These are phyloP conservation scores for Papilio protenor DNA, from an alignment of 2,888 invertebrate genomes.

Conservation along the genomic window DNA sequence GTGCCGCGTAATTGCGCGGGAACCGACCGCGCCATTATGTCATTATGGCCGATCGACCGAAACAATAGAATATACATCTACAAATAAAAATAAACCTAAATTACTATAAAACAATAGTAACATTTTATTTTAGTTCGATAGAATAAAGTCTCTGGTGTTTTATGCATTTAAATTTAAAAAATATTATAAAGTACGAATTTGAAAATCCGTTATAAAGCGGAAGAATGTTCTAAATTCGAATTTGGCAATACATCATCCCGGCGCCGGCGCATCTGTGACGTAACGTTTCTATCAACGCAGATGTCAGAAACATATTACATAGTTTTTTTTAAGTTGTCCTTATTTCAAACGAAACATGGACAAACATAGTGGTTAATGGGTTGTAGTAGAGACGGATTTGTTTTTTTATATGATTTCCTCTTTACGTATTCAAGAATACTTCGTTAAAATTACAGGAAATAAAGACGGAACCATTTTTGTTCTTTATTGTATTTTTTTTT, in stretches of 20 bases:
- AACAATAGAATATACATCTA: slow-evolving; percentile 64
- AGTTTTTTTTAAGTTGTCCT: neutral
- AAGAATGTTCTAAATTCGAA: slow-evolving; percentile 62
- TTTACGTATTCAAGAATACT: neutral
- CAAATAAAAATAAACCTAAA: slow-evolving; percentile 47
- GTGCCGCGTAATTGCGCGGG: slow-evolving; percentile 83
- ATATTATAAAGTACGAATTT: slow-evolving; percentile 30
- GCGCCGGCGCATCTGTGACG: slow-evolving; percentile 73
- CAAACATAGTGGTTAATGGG: neutral
- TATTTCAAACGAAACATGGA: neutral
- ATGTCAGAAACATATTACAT: slow-evolving; percentile 48
- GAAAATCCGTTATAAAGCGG: slow-evolving; percentile 38
- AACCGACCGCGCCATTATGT: slow-evolving; percentile 82
- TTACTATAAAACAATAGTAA: slow-evolving; percentile 50
- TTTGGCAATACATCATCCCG: slow-evolving; percentile 66
- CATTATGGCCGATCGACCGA: slow-evolving; percentile 81
- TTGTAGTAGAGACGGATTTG: neutral
- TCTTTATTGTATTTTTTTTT: too few relatives aligned
- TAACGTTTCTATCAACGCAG: slow-evolving; percentile 55
- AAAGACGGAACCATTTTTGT: too few relatives aligned
- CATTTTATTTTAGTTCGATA: neutral
- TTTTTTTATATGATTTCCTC: neutral
- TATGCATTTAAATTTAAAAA: neutral
- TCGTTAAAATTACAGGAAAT: neutral
- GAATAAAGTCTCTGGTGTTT: neutral